Evolutionary conservation across 2,888 invertebrate genomes (phyloP).

Genomic region (Sussaba pulchella): DNA sequence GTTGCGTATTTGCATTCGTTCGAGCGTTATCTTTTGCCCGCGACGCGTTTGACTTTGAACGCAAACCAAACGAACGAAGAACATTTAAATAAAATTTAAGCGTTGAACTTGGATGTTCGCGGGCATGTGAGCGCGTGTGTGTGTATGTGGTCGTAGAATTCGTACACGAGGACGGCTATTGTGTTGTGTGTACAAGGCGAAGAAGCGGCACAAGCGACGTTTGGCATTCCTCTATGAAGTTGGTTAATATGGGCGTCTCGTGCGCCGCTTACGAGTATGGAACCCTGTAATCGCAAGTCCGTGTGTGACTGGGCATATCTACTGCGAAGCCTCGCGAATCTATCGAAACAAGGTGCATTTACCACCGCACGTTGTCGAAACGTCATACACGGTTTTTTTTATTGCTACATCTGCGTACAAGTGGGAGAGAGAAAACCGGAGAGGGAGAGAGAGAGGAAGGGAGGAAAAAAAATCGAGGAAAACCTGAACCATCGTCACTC

Average conservation of each 20-base stretch:
- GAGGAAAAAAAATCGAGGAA: too few relatives aligned
- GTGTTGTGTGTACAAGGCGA: not conserved
- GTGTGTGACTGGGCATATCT: not conserved
- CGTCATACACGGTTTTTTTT: not conserved
- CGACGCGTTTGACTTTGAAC: not conserved
- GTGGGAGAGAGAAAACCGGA: constrained; percentile 29
- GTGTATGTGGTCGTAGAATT: not conserved
- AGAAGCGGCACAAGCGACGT: constrained; percentile 12
- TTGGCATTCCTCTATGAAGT: constrained; percentile 28
- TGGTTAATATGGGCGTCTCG: not conserved
- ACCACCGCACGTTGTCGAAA: not conserved
- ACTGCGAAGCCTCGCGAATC: constrained; percentile 11
- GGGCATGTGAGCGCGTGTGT: too few relatives aligned
- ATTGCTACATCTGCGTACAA: not conserved
- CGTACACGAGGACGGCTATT: not conserved
- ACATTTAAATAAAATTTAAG: constrained; percentile 8
- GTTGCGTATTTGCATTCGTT: constrained; percentile 17
- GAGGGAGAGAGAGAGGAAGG: too few relatives aligned
- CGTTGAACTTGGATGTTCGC: constrained; percentile 1
- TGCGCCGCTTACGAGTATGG: constrained; percentile 24
- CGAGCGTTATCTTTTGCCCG: constrained; percentile 3
- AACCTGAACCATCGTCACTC: constrained; percentile 42
- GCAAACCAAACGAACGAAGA: not conserved
- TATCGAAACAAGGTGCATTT: constrained; percentile 7
- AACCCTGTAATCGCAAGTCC: constrained; percentile 62